Conservation (phyloP, 1,140 invertebrate genomes). For the Lithobius niger region DNA sequence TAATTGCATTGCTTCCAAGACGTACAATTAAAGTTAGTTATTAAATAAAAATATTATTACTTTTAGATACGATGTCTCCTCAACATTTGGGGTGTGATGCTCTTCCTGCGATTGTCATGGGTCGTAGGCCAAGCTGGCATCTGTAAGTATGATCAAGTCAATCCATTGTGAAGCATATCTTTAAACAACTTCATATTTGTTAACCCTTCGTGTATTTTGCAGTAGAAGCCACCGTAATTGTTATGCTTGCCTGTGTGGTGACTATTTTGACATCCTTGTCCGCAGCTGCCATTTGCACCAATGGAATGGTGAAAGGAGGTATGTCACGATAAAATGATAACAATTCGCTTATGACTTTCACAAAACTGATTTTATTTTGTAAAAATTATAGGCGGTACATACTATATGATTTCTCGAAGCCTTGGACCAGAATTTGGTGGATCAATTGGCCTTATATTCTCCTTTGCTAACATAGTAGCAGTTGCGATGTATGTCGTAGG, state of each 20-base stretch:
- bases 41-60: too few species aligned
- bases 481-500: constrained; percentile 98
- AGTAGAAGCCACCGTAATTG: constrained; percentile 60
- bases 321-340: too few species aligned
- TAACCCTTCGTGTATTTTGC: constrained; percentile 10
- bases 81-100: constrained; percentile 50
- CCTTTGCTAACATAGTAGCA: constrained; percentile 89
- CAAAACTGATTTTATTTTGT: neutral
- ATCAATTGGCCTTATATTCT: constrained; percentile 92
- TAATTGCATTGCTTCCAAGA: too few species aligned
- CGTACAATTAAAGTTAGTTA: too few species aligned
- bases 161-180: constrained; percentile 7
- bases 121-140: constrained; percentile 51
- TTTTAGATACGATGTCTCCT: constrained; percentile 56
- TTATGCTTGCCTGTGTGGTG: constrained; percentile 71
- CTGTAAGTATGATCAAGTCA: constrained; percentile 36
- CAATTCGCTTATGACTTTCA: too few species aligned
- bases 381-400: constrained; percentile 66
- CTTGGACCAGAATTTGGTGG: constrained; percentile 96
- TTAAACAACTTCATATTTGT: neutral
- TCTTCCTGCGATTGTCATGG: constrained; percentile 46
- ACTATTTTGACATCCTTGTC: constrained; percentile 39
- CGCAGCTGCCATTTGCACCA: constrained; percentile 42
- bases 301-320: constrained; percentile 42
- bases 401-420: constrained; percentile 95